Evolutionary conservation across 1,140 invertebrate species (phyloP).

Genomic region (Planococcus citri): DNA sequence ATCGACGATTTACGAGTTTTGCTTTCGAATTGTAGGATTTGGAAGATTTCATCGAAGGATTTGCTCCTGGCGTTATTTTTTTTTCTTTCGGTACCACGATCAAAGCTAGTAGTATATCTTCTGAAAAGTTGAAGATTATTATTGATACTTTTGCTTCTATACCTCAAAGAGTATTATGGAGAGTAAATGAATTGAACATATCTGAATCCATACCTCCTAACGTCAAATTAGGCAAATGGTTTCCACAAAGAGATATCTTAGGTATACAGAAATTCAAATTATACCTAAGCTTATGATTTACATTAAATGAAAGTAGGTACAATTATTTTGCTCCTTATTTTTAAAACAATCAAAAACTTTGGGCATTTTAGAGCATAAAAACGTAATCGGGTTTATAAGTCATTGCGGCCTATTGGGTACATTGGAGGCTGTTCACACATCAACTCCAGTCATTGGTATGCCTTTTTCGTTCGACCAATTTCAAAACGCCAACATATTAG

Average conservation of each 20-base stretch:
- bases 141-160: slow-evolving; percentile 29
- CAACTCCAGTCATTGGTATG: slow-evolving; percentile 35
- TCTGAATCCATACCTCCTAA: slow-evolving; percentile 37
- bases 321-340: no score
- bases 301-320: no score
- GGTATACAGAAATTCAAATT: slow-evolving; percentile 34
- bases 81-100: slow-evolving; percentile 47
- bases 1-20: no score
- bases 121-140: slow-evolving; percentile 13
- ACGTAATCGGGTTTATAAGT: slow-evolving; percentile 35
- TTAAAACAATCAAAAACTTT: no score
- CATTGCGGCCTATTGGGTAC: slow-evolving; percentile 38
- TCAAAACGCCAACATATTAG: slow-evolving; percentile 33
- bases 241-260: slow-evolving; percentile 46
- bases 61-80: slow-evolving; percentile 47
- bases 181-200: slow-evolving; percentile 42
- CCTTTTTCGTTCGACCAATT: slow-evolving; percentile 28
- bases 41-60: slow-evolving; percentile 42
- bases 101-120: background rate
- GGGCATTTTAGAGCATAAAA: slow-evolving; percentile 32
- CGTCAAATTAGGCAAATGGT: slow-evolving; percentile 42
- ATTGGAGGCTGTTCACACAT: slow-evolving; percentile 35
- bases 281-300: no score
- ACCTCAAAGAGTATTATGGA: slow-evolving; percentile 51
- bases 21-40: slow-evolving; percentile 43